These are phyloP conservation scores for Psittacara wagleri DNA, from an alignment of 2,113 vertebrate species.

Conservation along the genomic window DNA sequence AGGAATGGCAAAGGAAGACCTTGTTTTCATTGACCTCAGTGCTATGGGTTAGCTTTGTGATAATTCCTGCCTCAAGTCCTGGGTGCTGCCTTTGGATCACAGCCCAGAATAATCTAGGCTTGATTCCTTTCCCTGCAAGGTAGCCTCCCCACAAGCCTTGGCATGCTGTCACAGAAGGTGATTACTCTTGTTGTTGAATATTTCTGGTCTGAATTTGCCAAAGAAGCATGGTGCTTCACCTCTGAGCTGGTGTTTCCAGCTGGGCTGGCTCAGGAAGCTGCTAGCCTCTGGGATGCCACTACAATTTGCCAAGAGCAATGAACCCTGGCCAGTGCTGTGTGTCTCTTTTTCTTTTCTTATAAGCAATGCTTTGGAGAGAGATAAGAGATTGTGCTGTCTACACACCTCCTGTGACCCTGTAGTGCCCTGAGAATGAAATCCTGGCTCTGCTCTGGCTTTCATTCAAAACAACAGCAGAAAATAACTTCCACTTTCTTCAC, in stretches of 20 bases:
- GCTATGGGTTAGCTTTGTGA: not conserved
- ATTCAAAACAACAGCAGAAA: constrained; percentile 58
- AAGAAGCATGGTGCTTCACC: fast-evolving
- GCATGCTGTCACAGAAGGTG: not conserved
- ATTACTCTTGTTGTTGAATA: not conserved
- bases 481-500: constrained; percentile 20
- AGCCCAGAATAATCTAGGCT: not conserved
- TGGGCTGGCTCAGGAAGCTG: not conserved
- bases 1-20: not conserved
- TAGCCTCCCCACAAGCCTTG: not conserved
- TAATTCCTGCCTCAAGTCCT: not conserved
- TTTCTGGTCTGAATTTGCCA: fast-evolving
- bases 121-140: not conserved
- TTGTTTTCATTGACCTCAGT: not conserved
- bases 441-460: not conserved
- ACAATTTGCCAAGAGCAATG: constrained; percentile 22
- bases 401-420: not conserved
- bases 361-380: not conserved
- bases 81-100: not conserved
- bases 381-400: constrained; percentile 36
- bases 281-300: not conserved
- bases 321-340: not conserved
- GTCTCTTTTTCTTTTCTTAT: constrained; percentile 16
- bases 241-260: not conserved
- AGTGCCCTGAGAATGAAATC: constrained; percentile 26